Conservation (phyloP, 1,140 invertebrate species). For the Leucophenga varia region DNA sequence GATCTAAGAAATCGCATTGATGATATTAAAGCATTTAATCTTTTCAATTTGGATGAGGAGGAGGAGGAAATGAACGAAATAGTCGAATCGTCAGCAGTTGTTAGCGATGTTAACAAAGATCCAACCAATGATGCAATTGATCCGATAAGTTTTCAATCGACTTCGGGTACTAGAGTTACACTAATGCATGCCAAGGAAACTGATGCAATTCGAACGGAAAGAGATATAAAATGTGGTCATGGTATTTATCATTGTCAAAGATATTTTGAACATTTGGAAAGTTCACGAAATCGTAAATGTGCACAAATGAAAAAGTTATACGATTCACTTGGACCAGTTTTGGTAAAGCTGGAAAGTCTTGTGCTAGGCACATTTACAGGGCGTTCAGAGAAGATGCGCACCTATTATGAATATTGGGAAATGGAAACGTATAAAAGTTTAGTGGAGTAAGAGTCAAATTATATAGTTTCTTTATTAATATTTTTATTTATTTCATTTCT, state of each 20-base stretch:
- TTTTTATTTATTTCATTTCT: background rate
- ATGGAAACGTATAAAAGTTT: constrained; percentile 66
- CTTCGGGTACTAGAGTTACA: constrained; percentile 17
- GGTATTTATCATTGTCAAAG: constrained; percentile 56
- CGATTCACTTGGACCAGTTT: constrained; percentile 70
- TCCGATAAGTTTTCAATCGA: constrained; percentile 16
- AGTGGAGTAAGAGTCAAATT: constrained; percentile 56
- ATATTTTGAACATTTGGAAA: constrained; percentile 59
- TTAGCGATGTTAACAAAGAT: background rate
- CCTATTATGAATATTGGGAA: constrained; percentile 72
- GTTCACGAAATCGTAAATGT: constrained; percentile 67
- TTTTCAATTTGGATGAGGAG: constrained; percentile 59
- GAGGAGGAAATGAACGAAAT: background rate
- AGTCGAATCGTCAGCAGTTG: background rate
- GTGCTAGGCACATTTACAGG: constrained; percentile 69
- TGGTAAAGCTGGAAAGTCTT: constrained; percentile 80
- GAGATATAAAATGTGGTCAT: constrained; percentile 28
- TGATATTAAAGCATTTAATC: constrained; percentile 61
- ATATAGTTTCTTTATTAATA: background rate
- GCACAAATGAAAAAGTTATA: constrained; percentile 70
- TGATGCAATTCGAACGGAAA: constrained; percentile 3
- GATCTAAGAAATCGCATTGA: constrained; percentile 68
- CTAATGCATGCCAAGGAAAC: constrained; percentile 14
- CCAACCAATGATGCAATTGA: background rate
- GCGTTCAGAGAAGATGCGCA: constrained; percentile 64